Evolutionary conservation across 2,113 vertebrate species (phyloP).

Genomic region (Colius striatus): DNA sequence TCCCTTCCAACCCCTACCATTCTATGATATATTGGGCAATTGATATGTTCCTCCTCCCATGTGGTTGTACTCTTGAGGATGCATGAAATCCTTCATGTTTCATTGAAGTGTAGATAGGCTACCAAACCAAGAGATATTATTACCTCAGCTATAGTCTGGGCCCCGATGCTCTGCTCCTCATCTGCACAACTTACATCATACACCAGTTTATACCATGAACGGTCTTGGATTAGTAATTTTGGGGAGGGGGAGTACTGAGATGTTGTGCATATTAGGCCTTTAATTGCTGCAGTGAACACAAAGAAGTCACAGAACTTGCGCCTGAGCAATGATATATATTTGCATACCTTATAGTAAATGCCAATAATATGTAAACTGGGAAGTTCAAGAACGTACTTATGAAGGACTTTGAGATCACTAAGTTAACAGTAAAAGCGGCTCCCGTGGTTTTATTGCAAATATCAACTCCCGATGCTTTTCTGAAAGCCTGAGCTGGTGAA

Average conservation of each 20-base stretch:
- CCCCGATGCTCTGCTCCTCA: neutral
- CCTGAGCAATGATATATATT: neutral
- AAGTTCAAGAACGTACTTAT: neutral
- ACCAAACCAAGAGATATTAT: neutral
- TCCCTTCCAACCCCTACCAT: too few relatives aligned
- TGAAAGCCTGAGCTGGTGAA: neutral
- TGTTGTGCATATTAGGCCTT: neutral
- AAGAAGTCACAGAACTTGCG: neutral
- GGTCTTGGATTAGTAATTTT: neutral
- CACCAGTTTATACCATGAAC: rapidly evolving
- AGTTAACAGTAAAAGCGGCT: neutral
- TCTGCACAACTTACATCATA: neutral
- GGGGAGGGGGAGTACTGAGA: neutral
- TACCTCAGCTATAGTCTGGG: neutral
- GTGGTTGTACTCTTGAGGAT: neutral
- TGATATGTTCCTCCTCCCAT: neutral
- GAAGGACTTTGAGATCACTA: neutral
- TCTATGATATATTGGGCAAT: rapidly evolving
- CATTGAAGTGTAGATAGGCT: neutral
- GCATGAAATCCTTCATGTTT: neutral
- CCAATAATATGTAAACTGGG: neutral
- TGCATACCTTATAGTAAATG: neutral
- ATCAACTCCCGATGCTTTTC: neutral
- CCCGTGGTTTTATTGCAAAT: neutral
- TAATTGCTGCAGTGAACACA: neutral